A percentile compares a stretch with the other conserved stretches of the same genome.
Conservation (phyloP, 2,113 vertebrate species). For the Stegostoma tigrinum region DNA sequence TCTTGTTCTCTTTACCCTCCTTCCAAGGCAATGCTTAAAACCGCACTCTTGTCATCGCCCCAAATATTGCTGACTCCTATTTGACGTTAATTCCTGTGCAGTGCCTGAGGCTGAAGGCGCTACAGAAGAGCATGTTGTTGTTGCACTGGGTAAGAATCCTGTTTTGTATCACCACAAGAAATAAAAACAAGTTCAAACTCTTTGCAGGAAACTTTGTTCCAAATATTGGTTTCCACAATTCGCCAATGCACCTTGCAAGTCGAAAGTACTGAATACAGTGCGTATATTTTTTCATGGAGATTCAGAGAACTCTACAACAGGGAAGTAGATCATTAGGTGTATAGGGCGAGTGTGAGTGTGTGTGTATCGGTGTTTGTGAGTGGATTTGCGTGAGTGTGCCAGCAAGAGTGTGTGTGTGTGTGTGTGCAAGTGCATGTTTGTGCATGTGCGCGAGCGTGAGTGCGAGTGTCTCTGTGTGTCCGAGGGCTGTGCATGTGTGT, state of each 20-base stretch:
- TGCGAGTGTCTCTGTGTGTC: too few species aligned
- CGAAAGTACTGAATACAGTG: background rate
- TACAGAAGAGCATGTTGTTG: background rate
- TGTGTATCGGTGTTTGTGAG: too few species aligned
- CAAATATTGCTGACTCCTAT: background rate
- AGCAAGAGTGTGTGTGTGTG: too few species aligned
- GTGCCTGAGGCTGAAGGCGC: background rate
- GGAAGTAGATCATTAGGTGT: background rate
- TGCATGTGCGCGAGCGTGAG: too few species aligned
- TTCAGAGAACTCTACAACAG: background rate
- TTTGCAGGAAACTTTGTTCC: background rate
- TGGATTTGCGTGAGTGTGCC: too few species aligned
- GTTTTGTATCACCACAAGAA: background rate
- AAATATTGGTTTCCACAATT: background rate
- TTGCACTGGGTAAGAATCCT: background rate
- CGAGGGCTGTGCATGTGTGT: too few species aligned
- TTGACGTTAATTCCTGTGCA: background rate
- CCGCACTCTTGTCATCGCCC: background rate
- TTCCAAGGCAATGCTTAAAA: background rate
- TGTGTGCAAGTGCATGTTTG: too few species aligned
- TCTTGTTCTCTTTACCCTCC: background rate
- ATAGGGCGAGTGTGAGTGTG: background rate
- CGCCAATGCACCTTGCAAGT: background rate
- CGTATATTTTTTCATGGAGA: background rate
- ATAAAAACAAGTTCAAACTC: background rate